These are phyloP conservation scores for Pelecanus crispus DNA, from an alignment of 2,113 vertebrate genomes.

Conservation along the genomic window DNA sequence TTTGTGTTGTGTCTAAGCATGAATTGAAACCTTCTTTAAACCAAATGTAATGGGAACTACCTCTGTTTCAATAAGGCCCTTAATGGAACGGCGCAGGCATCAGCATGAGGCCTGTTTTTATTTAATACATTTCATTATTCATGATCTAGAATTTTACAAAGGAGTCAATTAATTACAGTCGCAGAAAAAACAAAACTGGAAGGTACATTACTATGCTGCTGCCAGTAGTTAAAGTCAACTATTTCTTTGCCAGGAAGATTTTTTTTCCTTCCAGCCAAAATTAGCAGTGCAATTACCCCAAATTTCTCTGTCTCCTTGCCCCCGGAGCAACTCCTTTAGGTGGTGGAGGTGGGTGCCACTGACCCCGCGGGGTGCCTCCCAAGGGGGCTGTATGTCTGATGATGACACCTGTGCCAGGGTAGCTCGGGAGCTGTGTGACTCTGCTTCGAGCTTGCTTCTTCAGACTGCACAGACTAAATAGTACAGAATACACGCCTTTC, in stretches of 20 bases:
- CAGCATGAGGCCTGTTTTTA: neutral
- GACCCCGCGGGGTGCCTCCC: neutral
- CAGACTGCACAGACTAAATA: neutral
- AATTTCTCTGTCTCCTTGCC: neutral
- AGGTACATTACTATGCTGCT: neutral
- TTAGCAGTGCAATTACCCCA: neutral
- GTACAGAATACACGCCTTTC: neutral
- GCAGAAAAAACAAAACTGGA: neutral
- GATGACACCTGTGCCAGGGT: neutral
- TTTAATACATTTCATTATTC: slow-evolving; percentile 40
- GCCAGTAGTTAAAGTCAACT: slow-evolving; percentile 6
- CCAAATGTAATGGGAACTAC: neutral
- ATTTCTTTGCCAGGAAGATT: neutral
- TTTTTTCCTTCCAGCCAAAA: neutral
- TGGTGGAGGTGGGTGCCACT: neutral
- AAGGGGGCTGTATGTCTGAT: neutral
- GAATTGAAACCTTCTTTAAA: neutral
- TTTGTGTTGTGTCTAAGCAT: neutral
- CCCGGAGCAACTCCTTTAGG: neutral
- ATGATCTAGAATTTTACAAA: slow-evolving; percentile 23
- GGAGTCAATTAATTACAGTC: slow-evolving; percentile 3
- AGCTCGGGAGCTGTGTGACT: neutral
- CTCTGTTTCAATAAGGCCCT: neutral
- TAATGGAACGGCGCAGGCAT: neutral
- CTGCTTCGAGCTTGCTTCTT: neutral